A percentile compares a stretch with the other conserved stretches of the same genome.
These are phyloP conservation scores for Betta splendens DNA, from an alignment of 2,797 vertebrate genomes.

Conservation along the genomic window DNA sequence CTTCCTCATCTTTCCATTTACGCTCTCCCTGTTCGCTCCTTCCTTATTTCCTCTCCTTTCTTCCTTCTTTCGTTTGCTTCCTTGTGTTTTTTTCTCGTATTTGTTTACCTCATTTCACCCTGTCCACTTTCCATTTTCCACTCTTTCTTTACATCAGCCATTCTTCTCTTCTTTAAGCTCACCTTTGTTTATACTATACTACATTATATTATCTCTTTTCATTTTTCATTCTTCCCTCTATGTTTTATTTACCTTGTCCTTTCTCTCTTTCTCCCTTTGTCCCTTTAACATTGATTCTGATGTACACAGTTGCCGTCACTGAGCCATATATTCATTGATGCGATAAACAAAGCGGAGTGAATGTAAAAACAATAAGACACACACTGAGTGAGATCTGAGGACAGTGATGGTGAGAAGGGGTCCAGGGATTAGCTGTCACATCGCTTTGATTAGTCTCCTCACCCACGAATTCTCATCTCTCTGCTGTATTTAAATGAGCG, in stretches of 20 bases:
- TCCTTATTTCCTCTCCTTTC: not conserved
- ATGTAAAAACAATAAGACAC: not conserved
- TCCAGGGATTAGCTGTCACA: conserved; percentile 37
- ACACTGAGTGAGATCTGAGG: not conserved
- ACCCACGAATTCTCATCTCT: conserved; percentile 39
- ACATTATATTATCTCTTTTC: too few species aligned
- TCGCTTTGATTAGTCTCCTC: conserved; percentile 25
- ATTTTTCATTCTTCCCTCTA: not conserved
- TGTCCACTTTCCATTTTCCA: not conserved
- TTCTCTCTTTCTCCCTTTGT: not conserved
- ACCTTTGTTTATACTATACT: not conserved
- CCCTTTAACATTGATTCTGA: not conserved
- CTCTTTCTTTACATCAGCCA: not conserved
- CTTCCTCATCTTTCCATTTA: not conserved
- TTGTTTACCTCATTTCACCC: not conserved
- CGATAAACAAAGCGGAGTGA: not conserved
- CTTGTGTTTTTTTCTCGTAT: too few species aligned
- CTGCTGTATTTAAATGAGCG: conserved; percentile 50
- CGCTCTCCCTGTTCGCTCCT: not conserved
- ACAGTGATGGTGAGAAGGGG: conserved; percentile 2
- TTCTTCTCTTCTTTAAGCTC: not conserved
- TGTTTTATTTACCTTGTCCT: not conserved
- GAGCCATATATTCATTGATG: not conserved
- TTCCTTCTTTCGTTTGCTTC: not conserved
- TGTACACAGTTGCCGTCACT: not conserved